Evolutionary conservation across 2,113 vertebrate genomes (phyloP).

Genomic region (Xiphophorus maculatus): DNA sequence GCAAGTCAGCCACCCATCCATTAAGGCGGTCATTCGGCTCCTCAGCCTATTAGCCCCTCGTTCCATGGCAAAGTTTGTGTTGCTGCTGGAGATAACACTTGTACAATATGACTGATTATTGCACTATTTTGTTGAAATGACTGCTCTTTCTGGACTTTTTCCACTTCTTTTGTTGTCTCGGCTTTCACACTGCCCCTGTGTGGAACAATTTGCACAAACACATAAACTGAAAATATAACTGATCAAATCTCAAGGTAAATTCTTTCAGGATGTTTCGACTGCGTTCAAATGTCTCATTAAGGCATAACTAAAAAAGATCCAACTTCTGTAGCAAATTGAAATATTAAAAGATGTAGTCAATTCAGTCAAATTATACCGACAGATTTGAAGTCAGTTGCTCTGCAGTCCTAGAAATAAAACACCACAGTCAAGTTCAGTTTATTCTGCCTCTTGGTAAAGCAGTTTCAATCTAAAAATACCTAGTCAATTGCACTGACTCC

Average conservation of each 20-base stretch:
- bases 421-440: too few species aligned
- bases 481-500: too few species aligned
- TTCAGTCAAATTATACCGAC: background rate
- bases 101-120: slow-evolving; percentile 18
- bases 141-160: slow-evolving; percentile 20
- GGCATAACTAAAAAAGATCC: background rate
- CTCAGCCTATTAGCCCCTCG: slow-evolving; percentile 57
- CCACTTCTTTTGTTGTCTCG: background rate
- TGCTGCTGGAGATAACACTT: slow-evolving; percentile 50
- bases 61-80: slow-evolving; percentile 35
- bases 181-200: background rate
- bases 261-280: background rate
- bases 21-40: slow-evolving; percentile 45
- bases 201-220: slow-evolving; percentile 5
- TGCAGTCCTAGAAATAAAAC: too few species aligned
- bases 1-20: slow-evolving; percentile 49
- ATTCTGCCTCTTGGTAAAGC: too few species aligned
- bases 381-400: too few species aligned
- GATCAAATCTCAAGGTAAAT: background rate
- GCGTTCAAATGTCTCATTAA: background rate
- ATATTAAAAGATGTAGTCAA: background rate
- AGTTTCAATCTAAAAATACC: too few species aligned
- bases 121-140: slow-evolving; percentile 31
- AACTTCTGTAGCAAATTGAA: background rate
- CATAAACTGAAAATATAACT: slow-evolving; percentile 3